These are phyloP conservation scores for Rhizomys pruinosus DNA, from an alignment of 2,113 vertebrate species.

Conservation along the genomic window DNA sequence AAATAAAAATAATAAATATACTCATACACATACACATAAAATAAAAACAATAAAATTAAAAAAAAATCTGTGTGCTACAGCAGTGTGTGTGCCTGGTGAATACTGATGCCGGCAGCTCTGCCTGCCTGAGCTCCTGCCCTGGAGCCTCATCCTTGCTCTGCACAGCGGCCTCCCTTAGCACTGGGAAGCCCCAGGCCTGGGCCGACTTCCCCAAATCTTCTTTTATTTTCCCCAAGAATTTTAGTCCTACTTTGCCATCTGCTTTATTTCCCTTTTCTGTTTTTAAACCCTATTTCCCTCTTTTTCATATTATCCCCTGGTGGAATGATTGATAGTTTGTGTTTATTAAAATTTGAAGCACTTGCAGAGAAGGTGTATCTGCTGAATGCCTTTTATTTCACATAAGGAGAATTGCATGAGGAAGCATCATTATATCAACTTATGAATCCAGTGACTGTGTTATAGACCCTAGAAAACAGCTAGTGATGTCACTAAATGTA, in stretches of 20 bases:
- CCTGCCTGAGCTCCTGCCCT: background rate
- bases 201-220: background rate
- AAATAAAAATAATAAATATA: no score
- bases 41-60: no score
- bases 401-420: background rate
- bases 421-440: conserved; percentile 42
- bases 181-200: background rate
- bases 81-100: rapidly evolving
- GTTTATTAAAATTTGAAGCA: conserved; percentile 61
- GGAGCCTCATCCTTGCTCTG: background rate
- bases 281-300: background rate
- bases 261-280: conserved; percentile 44
- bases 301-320: conserved; percentile 45
- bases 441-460: conserved; percentile 16
- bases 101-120: background rate
- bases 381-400: conserved; percentile 47
- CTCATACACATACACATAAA: no score
- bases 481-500: conserved; percentile 7
- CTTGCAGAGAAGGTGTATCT: conserved; percentile 53
- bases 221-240: conserved; percentile 39
- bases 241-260: conserved; percentile 22
- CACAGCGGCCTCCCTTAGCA: background rate
- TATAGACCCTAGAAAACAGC: conserved; percentile 28
- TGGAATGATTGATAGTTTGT: conserved; percentile 49
- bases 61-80: background rate